Percentiles rank a stretch among this genome's conserved stretches.
phyloP scores from a whole-genome alignment of 2,797 vertebrate genomes.

The Sus cebifrons region DNA sequence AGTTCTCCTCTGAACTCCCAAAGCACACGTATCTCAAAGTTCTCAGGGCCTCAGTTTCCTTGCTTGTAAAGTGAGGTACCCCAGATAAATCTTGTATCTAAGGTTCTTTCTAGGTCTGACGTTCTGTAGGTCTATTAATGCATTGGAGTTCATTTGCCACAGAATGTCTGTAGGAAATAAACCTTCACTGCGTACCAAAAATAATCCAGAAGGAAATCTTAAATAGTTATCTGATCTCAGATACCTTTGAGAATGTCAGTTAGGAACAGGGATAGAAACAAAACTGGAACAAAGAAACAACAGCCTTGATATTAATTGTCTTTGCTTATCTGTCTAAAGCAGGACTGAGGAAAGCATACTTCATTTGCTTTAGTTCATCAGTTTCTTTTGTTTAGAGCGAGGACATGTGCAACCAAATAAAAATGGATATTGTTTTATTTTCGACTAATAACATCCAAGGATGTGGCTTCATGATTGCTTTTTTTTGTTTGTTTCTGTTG shows the following conservation, averaged over 20 bases:
- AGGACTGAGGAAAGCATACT: background rate
- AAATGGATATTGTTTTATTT: slow-evolving; percentile 35
- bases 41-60: background rate
- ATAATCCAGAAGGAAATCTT: slow-evolving; percentile 53
- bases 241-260: slow-evolving; percentile 53
- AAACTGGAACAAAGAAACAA: slow-evolving; percentile 29
- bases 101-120: slow-evolving; percentile 12
- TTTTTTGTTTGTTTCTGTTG: slow-evolving; percentile 6
- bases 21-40: background rate
- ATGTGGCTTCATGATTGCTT: background rate
- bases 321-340: slow-evolving; percentile 47
- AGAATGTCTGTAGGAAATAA: slow-evolving; percentile 1
- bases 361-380: slow-evolving; percentile 39
- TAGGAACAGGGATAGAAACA: slow-evolving; percentile 41
- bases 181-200: slow-evolving; percentile 14
- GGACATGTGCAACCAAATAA: background rate
- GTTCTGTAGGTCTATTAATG: background rate
- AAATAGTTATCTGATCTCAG: slow-evolving; percentile 66
- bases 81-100: background rate
- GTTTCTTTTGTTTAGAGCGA: slow-evolving; percentile 49
- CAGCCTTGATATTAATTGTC: background rate
- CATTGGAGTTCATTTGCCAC: background rate
- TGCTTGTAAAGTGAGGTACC: background rate
- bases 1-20: background rate
- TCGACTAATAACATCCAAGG: slow-evolving; percentile 22